A percentile compares a stretch with the other conserved stretches of the same genome.
Evolutionary conservation across 2,797 vertebrate species (phyloP).

Genomic region (Momotus momota): DNA sequence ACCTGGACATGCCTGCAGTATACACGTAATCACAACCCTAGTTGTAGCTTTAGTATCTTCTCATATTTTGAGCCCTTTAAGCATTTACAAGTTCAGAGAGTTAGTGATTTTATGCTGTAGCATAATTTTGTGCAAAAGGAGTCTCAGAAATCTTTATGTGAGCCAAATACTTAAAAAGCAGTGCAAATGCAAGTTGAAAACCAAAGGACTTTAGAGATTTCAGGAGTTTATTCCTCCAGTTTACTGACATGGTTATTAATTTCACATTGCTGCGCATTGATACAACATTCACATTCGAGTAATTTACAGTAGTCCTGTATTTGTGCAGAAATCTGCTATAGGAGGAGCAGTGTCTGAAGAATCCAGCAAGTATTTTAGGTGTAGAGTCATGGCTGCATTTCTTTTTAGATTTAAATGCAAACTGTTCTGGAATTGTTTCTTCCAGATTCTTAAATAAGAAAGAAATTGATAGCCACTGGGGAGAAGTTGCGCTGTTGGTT

Average conservation of each 20-base stretch:
- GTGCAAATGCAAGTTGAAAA: neutral
- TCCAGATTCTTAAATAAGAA: neutral
- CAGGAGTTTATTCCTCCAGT: neutral
- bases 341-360: neutral
- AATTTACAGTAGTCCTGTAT: neutral
- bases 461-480: neutral
- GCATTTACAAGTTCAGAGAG: neutral
- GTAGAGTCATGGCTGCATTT: neutral
- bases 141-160: neutral
- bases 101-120: neutral
- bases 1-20: neutral
- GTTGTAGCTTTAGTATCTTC: neutral
- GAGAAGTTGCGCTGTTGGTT: neutral
- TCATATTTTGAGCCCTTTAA: neutral
- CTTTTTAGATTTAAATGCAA: neutral
- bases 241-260: neutral
- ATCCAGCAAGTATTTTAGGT: neutral
- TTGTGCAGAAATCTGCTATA: neutral
- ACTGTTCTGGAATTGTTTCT: neutral
- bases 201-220: neutral
- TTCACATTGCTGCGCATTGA: neutral
- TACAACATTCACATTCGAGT: neutral
- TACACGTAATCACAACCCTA: neutral
- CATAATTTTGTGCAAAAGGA: neutral
- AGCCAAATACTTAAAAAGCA: neutral